Conservation (phyloP, 2,888 invertebrate species). For the Erebia epiphron region DNA sequence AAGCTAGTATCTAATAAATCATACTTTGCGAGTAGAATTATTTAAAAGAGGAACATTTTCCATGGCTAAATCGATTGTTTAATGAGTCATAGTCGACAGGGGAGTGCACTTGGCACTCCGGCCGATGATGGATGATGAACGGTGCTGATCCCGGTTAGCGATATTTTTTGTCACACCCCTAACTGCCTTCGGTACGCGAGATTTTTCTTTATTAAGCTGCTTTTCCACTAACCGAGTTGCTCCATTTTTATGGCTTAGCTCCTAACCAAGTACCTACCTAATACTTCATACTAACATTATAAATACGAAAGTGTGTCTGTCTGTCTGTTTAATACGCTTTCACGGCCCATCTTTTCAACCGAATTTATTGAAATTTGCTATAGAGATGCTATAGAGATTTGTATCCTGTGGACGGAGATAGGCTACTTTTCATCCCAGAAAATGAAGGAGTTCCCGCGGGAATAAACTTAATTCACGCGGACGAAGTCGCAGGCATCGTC, state of each 20-base stretch:
- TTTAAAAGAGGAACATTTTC: slow-evolving; percentile 32
- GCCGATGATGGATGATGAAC: slow-evolving; percentile 75
- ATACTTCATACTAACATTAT: too few species aligned
- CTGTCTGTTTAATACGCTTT: too few species aligned
- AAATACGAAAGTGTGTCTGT: too few species aligned
- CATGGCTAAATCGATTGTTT: slow-evolving; percentile 68
- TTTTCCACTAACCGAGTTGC: not conserved
- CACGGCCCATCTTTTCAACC: too few species aligned
- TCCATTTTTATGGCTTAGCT: not conserved
- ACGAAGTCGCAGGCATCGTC: too few species aligned
- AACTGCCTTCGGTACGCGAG: slow-evolving; percentile 55
- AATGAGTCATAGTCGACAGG: slow-evolving; percentile 76
- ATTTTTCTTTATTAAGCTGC: slow-evolving; percentile 18
- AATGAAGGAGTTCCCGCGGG: too few species aligned
- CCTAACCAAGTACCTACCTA: too few species aligned
- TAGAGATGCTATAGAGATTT: too few species aligned
- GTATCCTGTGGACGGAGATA: too few species aligned
- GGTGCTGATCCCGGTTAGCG: slow-evolving; percentile 62
- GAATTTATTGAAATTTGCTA: too few species aligned
- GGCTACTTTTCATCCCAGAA: too few species aligned
- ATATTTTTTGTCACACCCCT: slow-evolving; percentile 56
- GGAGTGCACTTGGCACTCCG: slow-evolving; percentile 74
- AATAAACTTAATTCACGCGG: too few species aligned
- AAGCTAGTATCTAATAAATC: slow-evolving; percentile 1
- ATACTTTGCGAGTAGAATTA: slow-evolving; percentile 5